Evolutionary conservation across 1,140 invertebrate genomes (phyloP).

Genomic region (Drosophila lacertosa): DNA sequence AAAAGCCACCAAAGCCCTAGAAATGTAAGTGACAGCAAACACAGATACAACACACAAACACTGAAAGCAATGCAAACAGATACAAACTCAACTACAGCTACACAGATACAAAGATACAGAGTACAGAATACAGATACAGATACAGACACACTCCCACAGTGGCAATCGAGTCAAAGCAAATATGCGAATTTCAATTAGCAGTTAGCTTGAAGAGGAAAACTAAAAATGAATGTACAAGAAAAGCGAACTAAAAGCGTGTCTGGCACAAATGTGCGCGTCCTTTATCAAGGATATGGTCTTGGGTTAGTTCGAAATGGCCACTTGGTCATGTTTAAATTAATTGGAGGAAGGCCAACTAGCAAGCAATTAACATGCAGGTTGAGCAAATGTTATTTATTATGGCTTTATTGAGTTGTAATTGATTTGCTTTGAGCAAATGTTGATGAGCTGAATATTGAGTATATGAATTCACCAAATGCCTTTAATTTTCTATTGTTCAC

Average conservation of each 20-base stretch:
- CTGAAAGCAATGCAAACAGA: slow-evolving; percentile 14
- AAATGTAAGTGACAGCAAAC: slow-evolving; percentile 48
- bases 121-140: not conserved
- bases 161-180: slow-evolving; percentile 45
- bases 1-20: slow-evolving; percentile 44
- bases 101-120: not conserved
- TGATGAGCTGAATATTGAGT: slow-evolving; percentile 29
- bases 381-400: slow-evolving; percentile 12
- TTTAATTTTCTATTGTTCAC: slow-evolving; percentile 66
- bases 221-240: slow-evolving; percentile 3
- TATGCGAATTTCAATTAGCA: slow-evolving; percentile 47
- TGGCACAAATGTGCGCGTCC: slow-evolving; percentile 11
- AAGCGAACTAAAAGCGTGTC: slow-evolving; percentile 13
- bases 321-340: not conserved
- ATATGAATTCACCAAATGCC: slow-evolving; percentile 77
- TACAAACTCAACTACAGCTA: not conserved
- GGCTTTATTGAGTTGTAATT: slow-evolving; percentile 54
- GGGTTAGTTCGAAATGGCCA: not conserved
- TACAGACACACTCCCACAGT: not conserved
- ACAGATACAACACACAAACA: slow-evolving; percentile 35
- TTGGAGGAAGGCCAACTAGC: not conserved
- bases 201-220: slow-evolving; percentile 3
- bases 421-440: slow-evolving; percentile 34
- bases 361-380: not conserved
- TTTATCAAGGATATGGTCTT: slow-evolving; percentile 31